Conservation (phyloP, 2,888 invertebrate species). For the Nephrotoma guestfalica region DNA sequence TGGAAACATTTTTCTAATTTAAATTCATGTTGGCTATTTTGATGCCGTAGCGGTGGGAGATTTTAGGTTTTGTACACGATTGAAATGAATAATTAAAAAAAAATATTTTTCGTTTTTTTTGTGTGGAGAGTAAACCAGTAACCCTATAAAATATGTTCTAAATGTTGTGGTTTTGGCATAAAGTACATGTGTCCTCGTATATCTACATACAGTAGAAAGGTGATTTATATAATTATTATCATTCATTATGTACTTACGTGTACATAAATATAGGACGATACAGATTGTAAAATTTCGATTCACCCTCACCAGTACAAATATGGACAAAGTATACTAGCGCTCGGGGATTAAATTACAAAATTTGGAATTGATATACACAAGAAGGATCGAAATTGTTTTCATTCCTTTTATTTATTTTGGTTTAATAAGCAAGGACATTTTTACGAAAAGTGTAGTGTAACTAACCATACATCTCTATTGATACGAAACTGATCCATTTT, state of each 20-base stretch:
- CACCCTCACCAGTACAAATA: background rate
- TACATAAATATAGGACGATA: background rate
- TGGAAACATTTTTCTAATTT: background rate
- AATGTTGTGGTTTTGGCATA: background rate
- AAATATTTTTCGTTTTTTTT: too few species aligned
- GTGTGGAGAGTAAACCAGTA: background rate
- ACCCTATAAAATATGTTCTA: background rate
- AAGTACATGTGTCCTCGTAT: background rate
- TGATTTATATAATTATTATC: background rate
- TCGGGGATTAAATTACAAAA: background rate
- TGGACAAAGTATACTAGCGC: background rate
- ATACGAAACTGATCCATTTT: background rate
- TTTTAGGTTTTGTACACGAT: background rate
- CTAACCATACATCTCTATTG: background rate
- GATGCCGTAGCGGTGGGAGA: background rate
- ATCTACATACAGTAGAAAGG: background rate
- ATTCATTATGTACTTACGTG: background rate
- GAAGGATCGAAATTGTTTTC: background rate
- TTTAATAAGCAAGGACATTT: background rate
- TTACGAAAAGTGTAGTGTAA: background rate
- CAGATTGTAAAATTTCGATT: background rate
- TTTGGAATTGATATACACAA: background rate
- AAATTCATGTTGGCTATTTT: background rate
- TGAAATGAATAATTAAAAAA: background rate
- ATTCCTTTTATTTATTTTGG: background rate